Evolutionary conservation across 2,113 vertebrate species (phyloP).

Genomic region (Hirundichthys speculiger): DNA sequence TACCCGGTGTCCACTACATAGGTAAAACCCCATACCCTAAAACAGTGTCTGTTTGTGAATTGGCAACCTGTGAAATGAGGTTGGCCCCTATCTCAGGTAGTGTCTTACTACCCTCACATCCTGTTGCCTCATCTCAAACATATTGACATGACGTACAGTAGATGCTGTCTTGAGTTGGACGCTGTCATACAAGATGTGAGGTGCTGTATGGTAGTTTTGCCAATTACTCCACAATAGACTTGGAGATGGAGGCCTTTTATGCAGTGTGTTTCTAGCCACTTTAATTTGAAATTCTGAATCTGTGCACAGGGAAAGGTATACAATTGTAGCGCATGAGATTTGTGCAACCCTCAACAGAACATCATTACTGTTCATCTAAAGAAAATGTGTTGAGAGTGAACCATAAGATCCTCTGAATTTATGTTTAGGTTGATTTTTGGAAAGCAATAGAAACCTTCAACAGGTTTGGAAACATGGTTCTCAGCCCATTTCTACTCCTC

Average conservation of each 20-base stretch:
- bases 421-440: constrained; percentile 10
- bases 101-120: constrained; percentile 21
- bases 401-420: constrained; percentile 12
- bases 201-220: constrained; percentile 16
- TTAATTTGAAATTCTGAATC: constrained; percentile 13
- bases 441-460: constrained; percentile 31
- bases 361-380: constrained; percentile 9
- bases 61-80: constrained; percentile 38
- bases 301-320: neutral
- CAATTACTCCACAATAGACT: constrained; percentile 1
- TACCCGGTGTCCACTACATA: constrained; percentile 33
- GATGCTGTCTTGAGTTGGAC: too few species aligned
- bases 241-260: constrained; percentile 35
- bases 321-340: constrained; percentile 21
- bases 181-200: constrained; percentile 14
- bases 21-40: constrained; percentile 29
- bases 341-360: constrained; percentile 1
- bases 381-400: constrained; percentile 3
- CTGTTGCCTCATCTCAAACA: constrained; percentile 31
- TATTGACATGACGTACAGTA: too few species aligned
- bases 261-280: constrained; percentile 7
- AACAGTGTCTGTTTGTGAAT: constrained; percentile 31
- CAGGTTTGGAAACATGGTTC: constrained; percentile 4
- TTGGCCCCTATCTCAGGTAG: constrained; percentile 26
- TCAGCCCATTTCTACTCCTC: constrained; percentile 15